These are phyloP conservation scores for Glyptemys insculpta DNA, from an alignment of 2,797 vertebrate genomes.

Conservation along the genomic window DNA sequence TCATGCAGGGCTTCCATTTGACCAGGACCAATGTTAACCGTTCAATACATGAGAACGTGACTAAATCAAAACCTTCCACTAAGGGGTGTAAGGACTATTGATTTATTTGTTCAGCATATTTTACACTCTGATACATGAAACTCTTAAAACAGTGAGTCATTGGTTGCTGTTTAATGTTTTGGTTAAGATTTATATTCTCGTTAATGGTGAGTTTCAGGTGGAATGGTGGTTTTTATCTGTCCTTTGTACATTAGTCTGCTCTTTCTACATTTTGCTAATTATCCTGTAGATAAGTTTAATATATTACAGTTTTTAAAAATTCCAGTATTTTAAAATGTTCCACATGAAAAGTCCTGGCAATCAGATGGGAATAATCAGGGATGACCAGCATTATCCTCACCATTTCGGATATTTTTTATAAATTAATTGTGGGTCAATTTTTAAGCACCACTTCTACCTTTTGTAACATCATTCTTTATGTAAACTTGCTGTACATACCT, in stretches of 20 bases:
- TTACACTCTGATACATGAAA: slow-evolving; percentile 43
- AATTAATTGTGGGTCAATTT: slow-evolving; percentile 78
- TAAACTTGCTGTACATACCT: slow-evolving; percentile 77
- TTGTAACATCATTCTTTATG: slow-evolving; percentile 77
- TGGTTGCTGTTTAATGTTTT: slow-evolving; percentile 52
- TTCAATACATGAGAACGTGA: not conserved
- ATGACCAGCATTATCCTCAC: slow-evolving; percentile 73
- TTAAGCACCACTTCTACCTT: slow-evolving; percentile 77
- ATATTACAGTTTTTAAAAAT: slow-evolving; percentile 80
- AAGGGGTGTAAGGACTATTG: slow-evolving; percentile 13
- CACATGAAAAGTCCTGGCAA: slow-evolving; percentile 57
- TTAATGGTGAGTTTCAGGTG: slow-evolving; percentile 69
- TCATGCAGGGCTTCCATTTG: slow-evolving; percentile 12
- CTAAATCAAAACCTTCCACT: slow-evolving; percentile 4
- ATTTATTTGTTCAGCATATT: slow-evolving; percentile 31
- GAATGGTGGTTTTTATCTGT: slow-evolving; percentile 77
- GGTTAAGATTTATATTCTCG: slow-evolving; percentile 69
- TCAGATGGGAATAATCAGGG: slow-evolving; percentile 77
- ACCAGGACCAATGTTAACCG: not conserved
- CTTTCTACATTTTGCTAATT: slow-evolving; percentile 83
- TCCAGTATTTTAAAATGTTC: slow-evolving; percentile 68
- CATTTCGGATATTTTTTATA: slow-evolving; percentile 82
- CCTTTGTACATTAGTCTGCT: slow-evolving; percentile 80
- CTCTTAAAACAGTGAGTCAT: not conserved
- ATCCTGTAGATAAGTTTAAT: slow-evolving; percentile 81